A percentile compares a stretch with the other conserved stretches of the same genome.
These are phyloP conservation scores for Trilocha varians DNA, from an alignment of 2,888 invertebrate species.

Conservation along the genomic window DNA sequence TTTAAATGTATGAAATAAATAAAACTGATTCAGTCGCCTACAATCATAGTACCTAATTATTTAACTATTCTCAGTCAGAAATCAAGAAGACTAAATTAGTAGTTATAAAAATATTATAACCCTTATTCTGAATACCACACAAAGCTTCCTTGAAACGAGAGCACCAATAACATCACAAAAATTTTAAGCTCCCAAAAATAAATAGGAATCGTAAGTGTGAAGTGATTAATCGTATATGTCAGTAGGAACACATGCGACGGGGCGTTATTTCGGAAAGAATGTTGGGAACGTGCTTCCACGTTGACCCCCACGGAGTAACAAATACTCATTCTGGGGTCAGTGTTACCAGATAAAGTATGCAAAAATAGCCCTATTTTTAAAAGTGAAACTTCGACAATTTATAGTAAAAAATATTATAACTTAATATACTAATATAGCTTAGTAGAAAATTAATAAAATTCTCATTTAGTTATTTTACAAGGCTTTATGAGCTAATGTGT, in stretches of 20 bases:
- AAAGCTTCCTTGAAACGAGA: not conserved
- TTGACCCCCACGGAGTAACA: constrained; percentile 59
- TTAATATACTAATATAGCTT: no score
- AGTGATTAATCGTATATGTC: constrained; percentile 56
- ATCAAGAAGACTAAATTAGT: constrained; percentile 1
- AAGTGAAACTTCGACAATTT: no score
- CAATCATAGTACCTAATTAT: not conserved
- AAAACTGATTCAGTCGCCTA: no score
- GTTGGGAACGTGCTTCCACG: constrained; percentile 60
- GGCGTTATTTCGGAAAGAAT: constrained; percentile 66
- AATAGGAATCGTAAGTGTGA: constrained; percentile 38
- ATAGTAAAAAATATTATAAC: no score
- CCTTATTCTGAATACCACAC: not conserved
- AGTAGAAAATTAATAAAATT: no score
- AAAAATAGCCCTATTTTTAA: no score
- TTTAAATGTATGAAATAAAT: not conserved
- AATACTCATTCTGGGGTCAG: constrained; percentile 45
- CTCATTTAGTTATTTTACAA: no score
- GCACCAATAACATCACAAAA: constrained; percentile 1
- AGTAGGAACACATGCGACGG: constrained; percentile 49
- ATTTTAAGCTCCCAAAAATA: constrained; percentile 3
- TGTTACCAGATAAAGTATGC: no score
- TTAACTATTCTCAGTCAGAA: not conserved
- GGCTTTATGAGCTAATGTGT: no score
- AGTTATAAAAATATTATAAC: no score